Evolutionary conservation across 2,888 invertebrate species (phyloP), one percentile per base, ranked within the genome.

Genomic region (Cephus sareptanus): DNA sequence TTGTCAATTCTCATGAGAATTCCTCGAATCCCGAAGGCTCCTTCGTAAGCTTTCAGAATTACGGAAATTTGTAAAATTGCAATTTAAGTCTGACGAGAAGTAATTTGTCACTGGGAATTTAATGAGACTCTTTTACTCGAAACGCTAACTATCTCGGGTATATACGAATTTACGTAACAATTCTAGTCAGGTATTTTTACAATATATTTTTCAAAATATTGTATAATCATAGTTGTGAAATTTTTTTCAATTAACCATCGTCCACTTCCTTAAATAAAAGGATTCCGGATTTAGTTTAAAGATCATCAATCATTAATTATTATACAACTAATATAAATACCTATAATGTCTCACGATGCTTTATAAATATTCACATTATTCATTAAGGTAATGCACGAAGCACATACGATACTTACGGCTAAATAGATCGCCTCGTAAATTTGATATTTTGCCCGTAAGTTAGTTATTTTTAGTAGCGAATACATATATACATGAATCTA

Each of bases 61-160:
- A 56, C 56, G 23, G 23, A 56, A 56, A 56, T 56, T 56, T 23
- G 1, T 88, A 87, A 89, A 88, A 88, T 85, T 87, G 87, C 85
- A 86, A 89, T 87, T 89, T 85, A 80, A 83, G 82, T 83, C 81
- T 81, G 74, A 79, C 76, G 79, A 78, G 80, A 84, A 82, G 86
- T 83, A 87, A 87, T 86, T 87, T 84, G 85, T 87, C 84, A 9
- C 30, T 23, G 71, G 31, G 30, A 34, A 31, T 71, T 56, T 56
- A 56, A 56, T 56, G 56, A 56, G 23, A 56, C 23, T 23, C 23
- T 56, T 56, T 56, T 23, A 15, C 56, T 56, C 15, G 23, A 56
- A 56, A 9, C 23, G 23, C 9, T 56, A 56, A 23, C 23, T 56
- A 56, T 0, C 23, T 9, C 23, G 23, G 9, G 23, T 56, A 33